Evolutionary conservation across 1,140 invertebrate species (phyloP), one percentile per base, ranked within the genome.

Genomic region (Yoshiicerus persimilis): DNA sequence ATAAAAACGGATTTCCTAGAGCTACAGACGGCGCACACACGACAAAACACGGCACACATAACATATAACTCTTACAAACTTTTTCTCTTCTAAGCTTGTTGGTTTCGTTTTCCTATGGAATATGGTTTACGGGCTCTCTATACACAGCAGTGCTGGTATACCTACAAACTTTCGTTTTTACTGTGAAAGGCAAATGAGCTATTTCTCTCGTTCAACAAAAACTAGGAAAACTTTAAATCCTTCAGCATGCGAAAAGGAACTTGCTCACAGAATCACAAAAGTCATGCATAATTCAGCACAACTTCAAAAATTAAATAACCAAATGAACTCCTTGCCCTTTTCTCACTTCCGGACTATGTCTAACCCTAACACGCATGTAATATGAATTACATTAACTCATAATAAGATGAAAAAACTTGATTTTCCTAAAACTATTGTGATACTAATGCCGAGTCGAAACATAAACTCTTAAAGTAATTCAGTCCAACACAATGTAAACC

Each of bases 1-100:
- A 80, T 80, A 80, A 34, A 80, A 80, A 80, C 75, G 75, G 75
- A 80, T 80, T 80, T 80, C 75, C 32, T 80, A 36, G 47, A 56
- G 75, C 32, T 36, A 80, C 30, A 80, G n/a, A 80, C 32, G n/a
- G 32, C 32, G 75, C 32, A 80, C 16, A 80, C 32, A 75, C 27
- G 70, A 75, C 25, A 70, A 27, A 13, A 32, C 30, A 75, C 27
- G 16, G 27, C 30, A 75, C 32, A 75, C 27, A 75, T 64, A 64
- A 64, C 62, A 27, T 25, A 66, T 47, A 56, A 56, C 47, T 56
- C 47, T n/a, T 56, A 8, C 4, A 56, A 56, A 56, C 1, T 16
- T 56, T 56, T 56, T 56, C 38, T 39, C 16, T 16, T 56, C 47
- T 16, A n/a, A n/a, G 47, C 47, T 56, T 56, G 1, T 20, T 47